A percentile compares a stretch with the other conserved stretches of the same genome.
These are phyloP conservation scores for Anguilla rostrata DNA, from an alignment of 2,113 vertebrate species.

Conservation along the genomic window DNA sequence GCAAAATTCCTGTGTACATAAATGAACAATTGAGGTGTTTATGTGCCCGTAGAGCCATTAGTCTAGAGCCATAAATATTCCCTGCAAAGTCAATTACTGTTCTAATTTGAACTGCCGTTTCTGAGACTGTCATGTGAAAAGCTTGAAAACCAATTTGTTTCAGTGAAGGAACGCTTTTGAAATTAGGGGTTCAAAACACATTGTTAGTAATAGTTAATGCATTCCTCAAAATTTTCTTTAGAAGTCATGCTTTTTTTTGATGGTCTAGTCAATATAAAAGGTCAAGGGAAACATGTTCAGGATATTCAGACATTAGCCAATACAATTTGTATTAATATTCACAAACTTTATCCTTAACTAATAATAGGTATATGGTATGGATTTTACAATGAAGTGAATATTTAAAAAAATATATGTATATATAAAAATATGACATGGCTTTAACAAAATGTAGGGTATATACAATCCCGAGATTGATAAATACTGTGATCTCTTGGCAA, in stretches of 20 bases:
- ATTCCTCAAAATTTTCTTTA: background rate
- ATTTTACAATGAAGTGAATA: no score
- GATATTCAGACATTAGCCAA: background rate
- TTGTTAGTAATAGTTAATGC: background rate
- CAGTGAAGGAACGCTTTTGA: background rate
- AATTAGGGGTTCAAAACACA: background rate
- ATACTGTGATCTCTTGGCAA: no score
- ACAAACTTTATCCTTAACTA: no score
- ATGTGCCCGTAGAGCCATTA: slow-evolving; percentile 46
- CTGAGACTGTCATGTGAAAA: slow-evolving; percentile 40
- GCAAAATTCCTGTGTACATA: slow-evolving; percentile 48
- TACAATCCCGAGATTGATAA: no score
- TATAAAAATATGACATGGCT: no score
- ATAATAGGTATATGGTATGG: no score
- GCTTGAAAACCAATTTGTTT: background rate
- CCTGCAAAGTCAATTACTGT: slow-evolving; percentile 62
- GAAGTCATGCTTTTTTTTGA: background rate
- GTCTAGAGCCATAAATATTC: slow-evolving; percentile 51
- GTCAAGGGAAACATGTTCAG: background rate
- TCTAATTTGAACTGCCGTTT: slow-evolving; percentile 57
- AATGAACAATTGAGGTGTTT: slow-evolving; percentile 48
- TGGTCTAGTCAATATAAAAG: background rate
- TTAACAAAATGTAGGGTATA: no score
- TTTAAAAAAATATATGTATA: no score
- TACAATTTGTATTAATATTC: background rate